phyloP scores from a whole-genome alignment of 92 coral and sea anemone genomes.

The Palythoa grandis region DNA sequence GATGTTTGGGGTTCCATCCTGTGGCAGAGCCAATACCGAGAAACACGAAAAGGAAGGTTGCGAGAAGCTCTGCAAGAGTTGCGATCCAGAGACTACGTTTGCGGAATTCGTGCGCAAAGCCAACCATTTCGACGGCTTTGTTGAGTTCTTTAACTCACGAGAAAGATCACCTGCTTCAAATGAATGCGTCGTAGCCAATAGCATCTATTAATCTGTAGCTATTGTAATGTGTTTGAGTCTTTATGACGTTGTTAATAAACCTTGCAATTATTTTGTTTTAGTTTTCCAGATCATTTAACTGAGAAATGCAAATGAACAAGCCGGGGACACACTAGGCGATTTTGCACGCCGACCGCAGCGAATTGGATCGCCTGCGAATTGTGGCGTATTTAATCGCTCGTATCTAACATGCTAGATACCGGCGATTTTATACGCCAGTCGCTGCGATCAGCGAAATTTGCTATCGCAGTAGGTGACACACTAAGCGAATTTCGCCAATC shows the following conservation, averaged over 20 bases:
- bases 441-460: no score
- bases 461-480: no score
- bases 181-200: not conserved
- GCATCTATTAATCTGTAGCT: not conserved
- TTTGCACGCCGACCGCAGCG: no score
- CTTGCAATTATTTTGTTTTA: not conserved
- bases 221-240: not conserved
- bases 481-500: no score
- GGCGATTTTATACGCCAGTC: no score
- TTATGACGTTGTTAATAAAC: not conserved
- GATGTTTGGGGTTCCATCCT: slow-evolving; percentile 66
- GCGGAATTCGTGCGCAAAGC: slow-evolving; percentile 22
- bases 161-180: not conserved
- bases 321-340: no score
- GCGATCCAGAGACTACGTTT: slow-evolving; percentile 75
- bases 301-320: no score
- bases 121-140: not conserved
- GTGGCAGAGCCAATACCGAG: slow-evolving; percentile 89
- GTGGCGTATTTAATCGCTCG: no score
- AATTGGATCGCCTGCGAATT: no score
- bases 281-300: not conserved
- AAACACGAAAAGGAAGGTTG: slow-evolving; percentile 89
- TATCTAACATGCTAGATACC: no score
- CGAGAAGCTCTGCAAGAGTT: slow-evolving; percentile 75
- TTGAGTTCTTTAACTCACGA: not conserved